Percentiles rank a stretch among this genome's conserved stretches.
These are phyloP conservation scores for Eupithecia vulgata DNA, from an alignment of 2,888 invertebrate genomes.

Conservation along the genomic window DNA sequence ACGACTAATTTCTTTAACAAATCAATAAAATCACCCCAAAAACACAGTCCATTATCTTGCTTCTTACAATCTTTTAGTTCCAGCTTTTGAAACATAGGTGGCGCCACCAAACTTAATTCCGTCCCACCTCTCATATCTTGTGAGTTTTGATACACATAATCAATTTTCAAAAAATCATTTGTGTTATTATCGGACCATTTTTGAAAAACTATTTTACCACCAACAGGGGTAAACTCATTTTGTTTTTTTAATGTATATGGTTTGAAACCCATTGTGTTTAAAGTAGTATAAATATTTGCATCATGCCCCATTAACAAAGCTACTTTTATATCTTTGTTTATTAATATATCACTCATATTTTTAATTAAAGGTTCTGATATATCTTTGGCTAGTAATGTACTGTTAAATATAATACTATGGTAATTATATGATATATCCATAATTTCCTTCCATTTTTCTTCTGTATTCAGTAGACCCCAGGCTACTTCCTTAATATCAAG, in stretches of 20 bases:
- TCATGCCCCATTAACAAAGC: slow-evolving; percentile 73
- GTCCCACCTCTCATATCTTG: slow-evolving; percentile 62
- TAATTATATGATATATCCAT: slow-evolving; percentile 62
- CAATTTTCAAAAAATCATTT: slow-evolving; percentile 59
- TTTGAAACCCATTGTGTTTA: slow-evolving; percentile 62
- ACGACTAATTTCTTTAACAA: slow-evolving; percentile 21
- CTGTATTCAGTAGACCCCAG: slow-evolving; percentile 63
- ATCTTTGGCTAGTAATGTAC: slow-evolving; percentile 66
- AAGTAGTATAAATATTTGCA: slow-evolving; percentile 69
- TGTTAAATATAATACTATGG: slow-evolving; percentile 71
- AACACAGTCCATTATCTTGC: slow-evolving; percentile 63
- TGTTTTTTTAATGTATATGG: slow-evolving; percentile 60
- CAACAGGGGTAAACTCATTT: slow-evolving; percentile 63
- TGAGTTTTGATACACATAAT: slow-evolving; percentile 69
- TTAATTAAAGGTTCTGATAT: slow-evolving; percentile 63
- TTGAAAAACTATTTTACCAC: slow-evolving; percentile 75
- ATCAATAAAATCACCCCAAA: slow-evolving; percentile 55
- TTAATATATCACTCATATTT: slow-evolving; percentile 60
- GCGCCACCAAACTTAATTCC: slow-evolving; percentile 56
- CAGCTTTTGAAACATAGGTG: slow-evolving; percentile 60
- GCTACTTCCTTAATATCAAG: slow-evolving; percentile 64
- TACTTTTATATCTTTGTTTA: slow-evolving; percentile 54
- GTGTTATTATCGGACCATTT: slow-evolving; percentile 62
- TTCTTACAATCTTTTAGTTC: slow-evolving; percentile 60
- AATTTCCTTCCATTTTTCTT: slow-evolving; percentile 58